These are phyloP conservation scores for Magallana angulata DNA, from an alignment of 1,140 invertebrate genomes.

Conservation along the genomic window DNA sequence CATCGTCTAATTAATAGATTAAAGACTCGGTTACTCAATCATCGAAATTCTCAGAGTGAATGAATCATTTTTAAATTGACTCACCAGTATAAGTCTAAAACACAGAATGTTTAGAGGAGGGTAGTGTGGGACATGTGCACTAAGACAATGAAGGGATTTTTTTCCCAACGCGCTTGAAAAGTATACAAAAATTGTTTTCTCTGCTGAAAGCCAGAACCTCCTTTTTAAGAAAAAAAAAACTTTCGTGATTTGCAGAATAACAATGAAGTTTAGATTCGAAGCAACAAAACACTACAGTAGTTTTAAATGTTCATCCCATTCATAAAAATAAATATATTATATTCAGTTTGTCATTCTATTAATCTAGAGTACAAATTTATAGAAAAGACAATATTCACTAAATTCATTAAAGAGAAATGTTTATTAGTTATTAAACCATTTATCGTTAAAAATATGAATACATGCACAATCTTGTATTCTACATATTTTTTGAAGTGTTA, in stretches of 20 bases:
- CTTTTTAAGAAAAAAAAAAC: too few relatives aligned
- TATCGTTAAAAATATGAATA: too few relatives aligned
- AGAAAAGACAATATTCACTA: background rate
- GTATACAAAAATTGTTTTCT: too few relatives aligned
- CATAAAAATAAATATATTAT: background rate
- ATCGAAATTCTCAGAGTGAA: background rate
- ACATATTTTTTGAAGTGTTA: too few relatives aligned
- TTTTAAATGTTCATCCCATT: background rate
- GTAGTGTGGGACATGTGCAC: too few relatives aligned
- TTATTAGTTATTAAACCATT: background rate
- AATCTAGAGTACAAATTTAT: background rate
- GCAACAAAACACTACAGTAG: background rate
- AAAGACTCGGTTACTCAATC: background rate
- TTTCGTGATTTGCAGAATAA: too few relatives aligned
- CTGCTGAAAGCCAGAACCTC: too few relatives aligned
- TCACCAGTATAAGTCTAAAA: background rate
- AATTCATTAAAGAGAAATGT: background rate
- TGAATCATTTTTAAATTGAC: background rate
- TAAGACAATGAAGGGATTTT: too few relatives aligned
- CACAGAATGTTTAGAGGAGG: too few relatives aligned
- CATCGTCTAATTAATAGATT: slow-evolving; percentile 25
- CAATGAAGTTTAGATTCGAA: too few relatives aligned
- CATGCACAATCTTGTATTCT: too few relatives aligned
- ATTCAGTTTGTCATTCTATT: background rate
- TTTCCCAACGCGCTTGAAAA: too few relatives aligned